Evolutionary conservation across 2,797 vertebrate genomes (phyloP).

Genomic region (Tauraco hartlaubi): DNA sequence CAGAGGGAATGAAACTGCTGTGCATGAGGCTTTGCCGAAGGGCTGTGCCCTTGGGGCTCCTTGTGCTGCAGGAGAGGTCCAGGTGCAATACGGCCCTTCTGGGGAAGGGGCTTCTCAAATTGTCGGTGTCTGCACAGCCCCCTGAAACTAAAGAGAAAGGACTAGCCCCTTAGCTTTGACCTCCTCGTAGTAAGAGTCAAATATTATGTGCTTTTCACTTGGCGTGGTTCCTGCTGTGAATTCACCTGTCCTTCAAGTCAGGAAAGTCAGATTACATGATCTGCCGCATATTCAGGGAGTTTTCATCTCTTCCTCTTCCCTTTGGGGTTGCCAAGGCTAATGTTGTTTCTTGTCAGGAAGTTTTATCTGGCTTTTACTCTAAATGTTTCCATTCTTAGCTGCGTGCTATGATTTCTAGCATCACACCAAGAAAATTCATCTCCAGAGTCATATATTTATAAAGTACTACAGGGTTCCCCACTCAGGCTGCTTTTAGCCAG

Average conservation of each 20-base stretch:
- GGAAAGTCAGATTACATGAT: background rate
- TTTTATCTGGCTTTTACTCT: slow-evolving; percentile 28
- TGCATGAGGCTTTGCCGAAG: background rate
- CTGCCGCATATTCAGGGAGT: background rate
- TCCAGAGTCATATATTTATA: slow-evolving; percentile 47
- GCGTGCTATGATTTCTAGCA: slow-evolving; percentile 3
- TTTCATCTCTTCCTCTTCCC: slow-evolving; percentile 20
- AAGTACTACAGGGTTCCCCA: slow-evolving; percentile 44
- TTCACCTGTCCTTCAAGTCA: background rate
- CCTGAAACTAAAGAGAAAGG: background rate
- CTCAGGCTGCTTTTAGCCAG: slow-evolving; percentile 56
- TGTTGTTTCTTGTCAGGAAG: slow-evolving; percentile 29
- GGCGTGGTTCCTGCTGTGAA: background rate
- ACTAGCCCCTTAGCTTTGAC: background rate
- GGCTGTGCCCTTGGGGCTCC: background rate
- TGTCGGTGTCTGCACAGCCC: background rate
- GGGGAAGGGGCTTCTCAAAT: background rate
- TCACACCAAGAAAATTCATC: slow-evolving; percentile 42
- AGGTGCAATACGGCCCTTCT: background rate
- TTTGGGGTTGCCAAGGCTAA: background rate
- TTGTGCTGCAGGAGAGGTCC: background rate
- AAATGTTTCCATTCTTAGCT: slow-evolving; percentile 41
- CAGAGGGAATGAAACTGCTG: background rate
- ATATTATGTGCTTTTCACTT: background rate
- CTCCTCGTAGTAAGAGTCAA: background rate